phyloP scores from a whole-genome alignment of 2,797 vertebrate species.

The Notolepis coatsorum region DNA sequence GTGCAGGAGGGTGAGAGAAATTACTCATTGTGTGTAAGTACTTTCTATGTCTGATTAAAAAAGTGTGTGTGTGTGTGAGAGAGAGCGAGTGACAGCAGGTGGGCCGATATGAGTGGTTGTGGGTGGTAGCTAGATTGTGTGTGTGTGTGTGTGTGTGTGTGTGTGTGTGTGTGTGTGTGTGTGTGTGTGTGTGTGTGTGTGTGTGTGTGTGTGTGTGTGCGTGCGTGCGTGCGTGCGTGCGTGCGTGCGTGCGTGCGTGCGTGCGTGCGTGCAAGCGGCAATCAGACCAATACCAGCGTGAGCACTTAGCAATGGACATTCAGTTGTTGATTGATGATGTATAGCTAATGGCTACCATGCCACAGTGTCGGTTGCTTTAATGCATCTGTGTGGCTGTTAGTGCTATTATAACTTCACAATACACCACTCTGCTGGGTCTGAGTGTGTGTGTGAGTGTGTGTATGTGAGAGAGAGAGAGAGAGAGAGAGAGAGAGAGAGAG shows the following conservation, averaged over 20 bases:
- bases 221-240: no score
- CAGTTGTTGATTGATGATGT: conserved; percentile 27
- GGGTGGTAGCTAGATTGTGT: no score
- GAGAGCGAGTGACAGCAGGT: neutral
- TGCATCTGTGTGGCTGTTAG: conserved; percentile 14
- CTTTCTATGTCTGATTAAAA: neutral
- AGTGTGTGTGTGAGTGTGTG: neutral
- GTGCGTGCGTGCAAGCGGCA: no score
- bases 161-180: neutral
- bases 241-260: no score
- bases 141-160: neutral
- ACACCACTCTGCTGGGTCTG: neutral
- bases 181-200: neutral
- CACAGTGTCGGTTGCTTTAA: conserved; percentile 19
- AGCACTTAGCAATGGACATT: conserved; percentile 32
- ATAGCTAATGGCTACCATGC: conserved; percentile 1
- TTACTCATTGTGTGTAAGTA: conserved; percentile 7
- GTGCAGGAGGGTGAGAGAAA: no score
- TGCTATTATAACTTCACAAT: conserved; percentile 19
- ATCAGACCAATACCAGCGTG: no score
- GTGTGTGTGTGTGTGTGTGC: neutral
- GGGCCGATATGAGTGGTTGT: no score
- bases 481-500: no score
- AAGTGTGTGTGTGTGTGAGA: neutral
- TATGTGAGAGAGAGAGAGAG: neutral